These are phyloP conservation scores for Anastrepha ludens DNA, from an alignment of 1,140 invertebrate genomes.

Conservation along the genomic window DNA sequence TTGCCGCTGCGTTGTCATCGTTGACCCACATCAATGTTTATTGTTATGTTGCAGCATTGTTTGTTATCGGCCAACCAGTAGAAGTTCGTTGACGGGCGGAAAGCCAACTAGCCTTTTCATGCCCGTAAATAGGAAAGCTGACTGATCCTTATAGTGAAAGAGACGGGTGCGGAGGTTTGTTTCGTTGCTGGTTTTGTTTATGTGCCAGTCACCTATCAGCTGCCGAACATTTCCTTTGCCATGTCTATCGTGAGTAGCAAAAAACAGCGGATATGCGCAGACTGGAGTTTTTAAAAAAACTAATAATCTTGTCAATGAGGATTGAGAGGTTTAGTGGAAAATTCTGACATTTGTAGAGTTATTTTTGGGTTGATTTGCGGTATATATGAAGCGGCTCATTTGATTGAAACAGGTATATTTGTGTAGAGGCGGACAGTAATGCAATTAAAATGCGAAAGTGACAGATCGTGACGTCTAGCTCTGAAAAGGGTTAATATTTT, in stretches of 20 bases:
- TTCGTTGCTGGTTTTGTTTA: neutral
- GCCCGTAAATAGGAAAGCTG: neutral
- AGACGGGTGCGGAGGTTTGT: neutral
- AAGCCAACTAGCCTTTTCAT: conserved; percentile 1
- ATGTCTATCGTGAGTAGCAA: neutral
- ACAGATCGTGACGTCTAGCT: neutral
- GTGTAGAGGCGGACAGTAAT: neutral
- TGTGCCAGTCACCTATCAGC: neutral
- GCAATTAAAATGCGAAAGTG: neutral
- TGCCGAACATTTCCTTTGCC: neutral
- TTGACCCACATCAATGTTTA: conserved; percentile 4
- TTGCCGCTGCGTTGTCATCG: neutral
- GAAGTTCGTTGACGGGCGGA: neutral
- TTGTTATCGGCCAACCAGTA: neutral
- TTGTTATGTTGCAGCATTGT: neutral
- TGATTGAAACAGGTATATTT: conserved; percentile 15
- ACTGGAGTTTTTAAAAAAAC: neutral
- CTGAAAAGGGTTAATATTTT: neutral
- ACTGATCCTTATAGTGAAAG: neutral
- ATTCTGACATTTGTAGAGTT: neutral
- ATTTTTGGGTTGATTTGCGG: neutral
- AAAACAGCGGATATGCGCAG: neutral
- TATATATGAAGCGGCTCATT: neutral
- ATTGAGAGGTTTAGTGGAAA: neutral
- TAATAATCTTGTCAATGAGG: neutral